These are phyloP conservation scores for Mesoligia furuncula DNA, from an alignment of 2,888 invertebrate species.

Conservation along the genomic window DNA sequence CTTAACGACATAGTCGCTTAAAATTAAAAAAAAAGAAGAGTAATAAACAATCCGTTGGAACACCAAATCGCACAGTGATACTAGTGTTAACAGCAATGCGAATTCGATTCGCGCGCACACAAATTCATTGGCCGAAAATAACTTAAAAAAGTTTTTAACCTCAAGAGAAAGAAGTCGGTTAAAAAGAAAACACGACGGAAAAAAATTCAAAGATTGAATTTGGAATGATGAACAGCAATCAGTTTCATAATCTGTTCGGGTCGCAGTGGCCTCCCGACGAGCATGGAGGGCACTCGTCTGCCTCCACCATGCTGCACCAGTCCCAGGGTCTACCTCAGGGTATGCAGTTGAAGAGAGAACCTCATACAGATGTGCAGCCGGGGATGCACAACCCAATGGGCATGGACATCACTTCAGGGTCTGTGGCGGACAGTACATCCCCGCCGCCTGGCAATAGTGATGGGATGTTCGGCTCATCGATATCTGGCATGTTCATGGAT, in stretches of 20 bases:
- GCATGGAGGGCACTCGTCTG: constrained; percentile 87
- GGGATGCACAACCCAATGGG: constrained; percentile 84
- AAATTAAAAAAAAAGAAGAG: constrained; percentile 67
- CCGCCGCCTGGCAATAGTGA: constrained; percentile 89
- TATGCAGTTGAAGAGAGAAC: constrained; percentile 85
- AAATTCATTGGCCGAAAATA: constrained; percentile 81
- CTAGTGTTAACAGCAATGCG: constrained; percentile 83
- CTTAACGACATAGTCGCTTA: constrained; percentile 88
- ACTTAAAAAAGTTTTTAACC: constrained; percentile 70
- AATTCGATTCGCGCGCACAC: constrained; percentile 82
- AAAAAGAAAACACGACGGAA: constrained; percentile 59
- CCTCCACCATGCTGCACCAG: constrained; percentile 87
- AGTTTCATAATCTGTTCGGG: constrained; percentile 88
- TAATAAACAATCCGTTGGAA: constrained; percentile 67
- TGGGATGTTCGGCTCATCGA: constrained; percentile 85
- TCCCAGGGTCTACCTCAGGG: constrained; percentile 76
- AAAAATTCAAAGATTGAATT: constrained; percentile 68
- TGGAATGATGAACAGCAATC: constrained; percentile 85
- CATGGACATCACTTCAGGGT: constrained; percentile 82
- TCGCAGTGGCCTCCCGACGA: constrained; percentile 90
- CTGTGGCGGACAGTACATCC: constrained; percentile 91
- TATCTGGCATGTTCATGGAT: constrained; percentile 89
- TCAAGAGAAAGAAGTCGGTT: constrained; percentile 5
- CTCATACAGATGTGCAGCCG: constrained; percentile 79
- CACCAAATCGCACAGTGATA: constrained; percentile 79